Evolutionary conservation across 2,113 vertebrate genomes (phyloP).

Genomic region (Dolichallabes microphthalmus): DNA sequence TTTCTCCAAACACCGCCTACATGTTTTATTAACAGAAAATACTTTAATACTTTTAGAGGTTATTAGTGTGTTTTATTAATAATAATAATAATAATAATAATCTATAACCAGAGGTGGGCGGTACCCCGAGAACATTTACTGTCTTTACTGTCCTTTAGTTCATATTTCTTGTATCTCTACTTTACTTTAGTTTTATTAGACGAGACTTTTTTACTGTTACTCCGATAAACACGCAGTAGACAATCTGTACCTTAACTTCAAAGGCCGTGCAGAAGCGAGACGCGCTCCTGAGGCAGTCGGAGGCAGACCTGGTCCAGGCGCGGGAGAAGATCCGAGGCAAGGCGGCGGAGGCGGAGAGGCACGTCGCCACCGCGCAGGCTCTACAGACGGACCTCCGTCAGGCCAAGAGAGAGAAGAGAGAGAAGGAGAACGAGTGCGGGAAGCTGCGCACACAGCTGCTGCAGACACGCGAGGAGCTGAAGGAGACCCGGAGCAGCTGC

Average conservation of each 20-base stretch:
- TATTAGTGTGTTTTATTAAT: no score
- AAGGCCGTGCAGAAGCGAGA: conserved; percentile 69
- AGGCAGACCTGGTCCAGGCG: conserved; percentile 63
- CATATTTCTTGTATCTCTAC: no score
- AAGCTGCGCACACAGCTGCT: conserved; percentile 56
- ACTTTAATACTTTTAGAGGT: no score
- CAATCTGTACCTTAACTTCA: no score
- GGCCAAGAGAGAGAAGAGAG: conserved; percentile 54
- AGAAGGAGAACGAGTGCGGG: conserved; percentile 53
- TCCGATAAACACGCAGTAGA: no score
- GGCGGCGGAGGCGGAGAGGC: conserved; percentile 60
- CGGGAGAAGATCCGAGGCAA: conserved; percentile 58
- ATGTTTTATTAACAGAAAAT: neutral
- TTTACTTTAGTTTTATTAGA: no score
- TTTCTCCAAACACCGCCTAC: neutral
- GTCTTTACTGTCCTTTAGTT: no score
- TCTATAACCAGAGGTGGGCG: no score
- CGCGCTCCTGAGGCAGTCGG: conserved; percentile 60
- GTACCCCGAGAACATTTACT: no score
- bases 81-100: no score
- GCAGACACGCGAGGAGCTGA: conserved; percentile 57
- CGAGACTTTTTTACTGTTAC: no score
- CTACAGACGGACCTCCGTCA: conserved; percentile 59
- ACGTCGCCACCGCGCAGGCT: conserved; percentile 37
- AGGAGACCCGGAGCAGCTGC: conserved; percentile 57